Evolutionary conservation across 2,797 vertebrate genomes (phyloP).

Genomic region (Neopelma chrysocephalum): DNA sequence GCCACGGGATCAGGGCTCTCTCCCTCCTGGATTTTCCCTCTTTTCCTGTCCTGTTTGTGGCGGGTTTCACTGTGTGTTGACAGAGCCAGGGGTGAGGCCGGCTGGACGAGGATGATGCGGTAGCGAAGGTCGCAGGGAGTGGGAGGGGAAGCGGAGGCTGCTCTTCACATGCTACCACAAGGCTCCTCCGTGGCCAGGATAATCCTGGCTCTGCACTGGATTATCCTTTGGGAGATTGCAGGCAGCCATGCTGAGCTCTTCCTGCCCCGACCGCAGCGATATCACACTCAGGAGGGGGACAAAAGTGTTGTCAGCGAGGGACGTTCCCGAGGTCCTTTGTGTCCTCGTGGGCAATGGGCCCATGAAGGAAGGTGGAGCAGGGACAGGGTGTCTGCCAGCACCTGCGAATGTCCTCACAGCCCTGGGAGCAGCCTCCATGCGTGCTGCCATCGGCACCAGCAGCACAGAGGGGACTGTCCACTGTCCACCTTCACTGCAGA

Average conservation of each 20-base stretch:
- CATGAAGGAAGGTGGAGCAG: background rate
- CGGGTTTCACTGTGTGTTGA: background rate
- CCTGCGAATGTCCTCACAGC: background rate
- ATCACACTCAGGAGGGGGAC: background rate
- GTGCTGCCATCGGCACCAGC: background rate
- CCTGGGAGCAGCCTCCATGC: background rate
- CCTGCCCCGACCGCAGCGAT: rapidly evolving
- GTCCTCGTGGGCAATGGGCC: background rate
- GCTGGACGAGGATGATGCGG: background rate
- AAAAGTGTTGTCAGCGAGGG: background rate
- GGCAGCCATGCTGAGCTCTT: background rate
- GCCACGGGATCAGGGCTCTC: background rate
- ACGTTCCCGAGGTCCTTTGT: background rate
- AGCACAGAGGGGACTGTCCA: background rate
- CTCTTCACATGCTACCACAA: rapidly evolving
- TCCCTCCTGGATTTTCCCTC: background rate
- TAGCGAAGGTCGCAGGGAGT: background rate
- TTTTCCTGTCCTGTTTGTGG: background rate
- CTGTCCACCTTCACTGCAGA: background rate
- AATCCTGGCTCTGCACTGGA: background rate
- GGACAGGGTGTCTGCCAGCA: background rate
- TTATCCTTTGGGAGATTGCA: background rate
- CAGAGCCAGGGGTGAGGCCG: background rate
- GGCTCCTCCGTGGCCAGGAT: background rate
- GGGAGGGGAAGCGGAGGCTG: background rate